These are phyloP conservation scores for Sphaeramia orbicularis DNA, from an alignment of 2,797 vertebrate species.

Conservation along the genomic window DNA sequence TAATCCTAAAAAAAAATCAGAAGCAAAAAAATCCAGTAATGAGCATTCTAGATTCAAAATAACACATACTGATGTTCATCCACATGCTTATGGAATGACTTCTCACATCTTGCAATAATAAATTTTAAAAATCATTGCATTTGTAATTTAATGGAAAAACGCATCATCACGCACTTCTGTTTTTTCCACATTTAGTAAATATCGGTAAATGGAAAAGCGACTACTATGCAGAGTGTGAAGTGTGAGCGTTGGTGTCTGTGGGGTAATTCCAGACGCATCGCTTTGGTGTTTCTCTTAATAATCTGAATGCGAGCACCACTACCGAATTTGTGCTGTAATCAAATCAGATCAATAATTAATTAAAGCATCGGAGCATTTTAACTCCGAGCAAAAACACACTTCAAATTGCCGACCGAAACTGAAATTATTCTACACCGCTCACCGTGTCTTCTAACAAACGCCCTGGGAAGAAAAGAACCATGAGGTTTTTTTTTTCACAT, in stretches of 20 bases:
- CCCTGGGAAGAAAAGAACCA: conserved; percentile 15
- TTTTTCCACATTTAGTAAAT: too few species aligned
- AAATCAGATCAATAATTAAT: not conserved
- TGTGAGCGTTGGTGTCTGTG: not conserved
- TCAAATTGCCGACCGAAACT: not conserved
- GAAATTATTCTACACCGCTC: conserved; percentile 19
- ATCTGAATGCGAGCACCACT: not conserved
- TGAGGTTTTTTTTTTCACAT: conserved; percentile 20
- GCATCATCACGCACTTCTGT: too few species aligned
- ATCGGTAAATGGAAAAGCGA: too few species aligned
- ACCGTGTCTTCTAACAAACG: conserved; percentile 8
- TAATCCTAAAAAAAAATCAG: too few species aligned
- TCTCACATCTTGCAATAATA: too few species aligned
- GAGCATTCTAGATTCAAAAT: too few species aligned
- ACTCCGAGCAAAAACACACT: not conserved
- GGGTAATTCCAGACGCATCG: not conserved
- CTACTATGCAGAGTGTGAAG: too few species aligned
- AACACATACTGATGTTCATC: too few species aligned
- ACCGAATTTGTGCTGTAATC: not conserved
- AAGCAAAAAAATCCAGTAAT: too few species aligned
- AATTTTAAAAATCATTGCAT: too few species aligned
- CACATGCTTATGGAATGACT: too few species aligned
- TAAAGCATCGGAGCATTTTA: not conserved
- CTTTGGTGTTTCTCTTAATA: conserved; percentile 2
- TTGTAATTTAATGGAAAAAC: too few species aligned